Conservation (phyloP, 2,113 vertebrate genomes). For the Lophura nycthemera region DNA sequence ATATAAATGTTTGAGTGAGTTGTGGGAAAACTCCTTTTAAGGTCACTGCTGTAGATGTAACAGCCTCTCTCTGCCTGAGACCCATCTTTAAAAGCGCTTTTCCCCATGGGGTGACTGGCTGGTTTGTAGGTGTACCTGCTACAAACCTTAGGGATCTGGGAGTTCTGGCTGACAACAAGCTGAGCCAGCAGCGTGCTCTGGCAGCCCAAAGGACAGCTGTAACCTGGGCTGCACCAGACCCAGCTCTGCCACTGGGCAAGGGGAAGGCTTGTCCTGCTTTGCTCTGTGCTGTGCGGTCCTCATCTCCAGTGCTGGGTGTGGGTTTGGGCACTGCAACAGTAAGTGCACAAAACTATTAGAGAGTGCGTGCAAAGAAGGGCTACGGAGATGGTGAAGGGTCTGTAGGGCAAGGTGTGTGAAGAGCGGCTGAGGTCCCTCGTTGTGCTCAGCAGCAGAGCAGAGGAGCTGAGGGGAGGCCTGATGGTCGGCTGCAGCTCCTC, state of each 20-base stretch:
- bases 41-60: background rate
- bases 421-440: background rate
- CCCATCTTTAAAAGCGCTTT: background rate
- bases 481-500: no score
- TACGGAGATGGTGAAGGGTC: background rate
- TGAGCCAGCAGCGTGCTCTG: background rate
- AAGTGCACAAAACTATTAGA: background rate
- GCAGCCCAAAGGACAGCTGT: background rate
- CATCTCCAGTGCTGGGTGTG: background rate
- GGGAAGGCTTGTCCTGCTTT: background rate
- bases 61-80: background rate
- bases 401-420: background rate
- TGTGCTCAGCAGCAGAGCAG: background rate
- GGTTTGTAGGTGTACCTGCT: background rate
- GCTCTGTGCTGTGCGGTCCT: background rate
- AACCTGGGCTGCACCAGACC: background rate
- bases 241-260: background rate
- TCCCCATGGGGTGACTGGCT: accelerated
- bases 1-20: background rate
- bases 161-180: background rate
- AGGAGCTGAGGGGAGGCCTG: no score
- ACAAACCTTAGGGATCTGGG: background rate
- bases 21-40: background rate
- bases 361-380: background rate
- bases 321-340: background rate